Conservation (phyloP, 2,113 vertebrate genomes). For the Canis aureus region DNA sequence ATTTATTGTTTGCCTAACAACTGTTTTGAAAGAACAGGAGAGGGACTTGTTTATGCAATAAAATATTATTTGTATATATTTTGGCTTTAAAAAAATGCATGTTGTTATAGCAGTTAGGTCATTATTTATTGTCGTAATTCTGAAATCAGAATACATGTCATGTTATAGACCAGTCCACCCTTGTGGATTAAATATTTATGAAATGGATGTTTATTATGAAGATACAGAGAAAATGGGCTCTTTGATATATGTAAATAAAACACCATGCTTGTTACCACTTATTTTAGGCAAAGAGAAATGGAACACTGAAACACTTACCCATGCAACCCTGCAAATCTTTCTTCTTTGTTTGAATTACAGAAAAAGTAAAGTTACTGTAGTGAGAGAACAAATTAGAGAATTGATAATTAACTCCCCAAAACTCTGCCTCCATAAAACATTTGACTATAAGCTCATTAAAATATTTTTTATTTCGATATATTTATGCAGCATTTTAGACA, state of each 20-base stretch:
- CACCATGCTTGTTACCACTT: not conserved
- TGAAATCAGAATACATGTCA: not conserved
- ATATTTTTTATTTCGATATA: not conserved
- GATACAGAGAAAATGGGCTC: not conserved
- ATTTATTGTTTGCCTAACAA: not conserved
- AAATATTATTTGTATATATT: not conserved
- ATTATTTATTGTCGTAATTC: conserved; percentile 47
- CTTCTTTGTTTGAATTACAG: conserved; percentile 30
- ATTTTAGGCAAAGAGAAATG: not conserved
- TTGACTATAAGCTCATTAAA: not conserved
- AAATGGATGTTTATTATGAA: conserved; percentile 8
- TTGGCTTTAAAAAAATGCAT: conserved; percentile 23
- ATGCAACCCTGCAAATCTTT: not conserved
- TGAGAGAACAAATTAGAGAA: not conserved
- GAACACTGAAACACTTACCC: not conserved
- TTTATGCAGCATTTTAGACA: not conserved
- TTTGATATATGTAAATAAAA: not conserved
- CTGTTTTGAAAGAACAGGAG: conserved; percentile 13
- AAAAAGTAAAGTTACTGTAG: not conserved
- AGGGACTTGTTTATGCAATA: not conserved
- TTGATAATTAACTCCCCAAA: not conserved
- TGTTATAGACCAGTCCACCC: not conserved
- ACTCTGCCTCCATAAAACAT: not conserved
- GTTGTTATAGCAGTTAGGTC: conserved; percentile 23
- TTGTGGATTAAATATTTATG: conserved; percentile 32